A percentile compares a stretch with the other conserved stretches of the same genome.
phyloP scores from a whole-genome alignment of 2,113 vertebrate species.

The Phaethon lepturus region DNA sequence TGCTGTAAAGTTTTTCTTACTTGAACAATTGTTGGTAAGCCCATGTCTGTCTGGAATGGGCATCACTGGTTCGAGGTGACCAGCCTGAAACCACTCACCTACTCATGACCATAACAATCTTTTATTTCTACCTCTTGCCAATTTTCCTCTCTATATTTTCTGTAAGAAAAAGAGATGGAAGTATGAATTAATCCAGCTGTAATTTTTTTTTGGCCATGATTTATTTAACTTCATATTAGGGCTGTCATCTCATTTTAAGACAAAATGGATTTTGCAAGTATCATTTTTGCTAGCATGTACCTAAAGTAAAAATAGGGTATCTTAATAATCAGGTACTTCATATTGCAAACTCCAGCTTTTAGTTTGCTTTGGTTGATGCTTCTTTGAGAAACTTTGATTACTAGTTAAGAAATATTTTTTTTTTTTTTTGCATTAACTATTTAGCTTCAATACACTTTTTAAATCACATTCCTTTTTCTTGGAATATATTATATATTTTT shows the following conservation, averaged over 20 bases:
- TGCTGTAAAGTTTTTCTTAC: neutral
- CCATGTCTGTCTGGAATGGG: neutral
- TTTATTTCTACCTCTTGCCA: neutral
- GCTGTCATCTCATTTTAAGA: neutral
- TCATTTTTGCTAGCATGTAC: neutral
- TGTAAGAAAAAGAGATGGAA: neutral
- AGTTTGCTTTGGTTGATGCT: neutral
- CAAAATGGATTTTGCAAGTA: neutral
- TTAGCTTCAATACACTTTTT: neutral
- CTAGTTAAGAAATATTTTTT: neutral
- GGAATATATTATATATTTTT: neutral
- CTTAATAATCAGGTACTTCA: neutral
- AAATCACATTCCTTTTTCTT: neutral
- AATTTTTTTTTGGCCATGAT: neutral
- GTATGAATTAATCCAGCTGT: neutral
- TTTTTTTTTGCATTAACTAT: neutral
- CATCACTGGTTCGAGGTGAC: neutral
- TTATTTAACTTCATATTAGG: neutral
- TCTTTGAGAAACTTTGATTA: neutral
- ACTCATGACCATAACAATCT: neutral
- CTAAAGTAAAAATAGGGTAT: neutral
- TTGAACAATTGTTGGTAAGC: neutral
- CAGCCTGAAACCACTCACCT: neutral
- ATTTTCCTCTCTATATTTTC: neutral
- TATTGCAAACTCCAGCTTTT: neutral